Conservation (phyloP, 2,113 vertebrate genomes). For the Lepisosteus osseus region DNA sequence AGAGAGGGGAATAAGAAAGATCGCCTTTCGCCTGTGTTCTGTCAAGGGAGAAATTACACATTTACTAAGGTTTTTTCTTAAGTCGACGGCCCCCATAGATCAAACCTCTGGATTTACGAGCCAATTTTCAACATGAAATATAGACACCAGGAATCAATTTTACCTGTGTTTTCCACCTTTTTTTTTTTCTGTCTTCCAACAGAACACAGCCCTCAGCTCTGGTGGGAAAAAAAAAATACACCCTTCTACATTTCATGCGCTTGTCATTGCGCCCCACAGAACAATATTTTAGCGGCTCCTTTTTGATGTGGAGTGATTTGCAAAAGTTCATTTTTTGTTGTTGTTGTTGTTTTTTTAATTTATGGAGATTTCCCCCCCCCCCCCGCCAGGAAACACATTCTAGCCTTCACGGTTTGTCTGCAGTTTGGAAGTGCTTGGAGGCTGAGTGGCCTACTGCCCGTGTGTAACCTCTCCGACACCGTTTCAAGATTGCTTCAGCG, state of each 20-base stretch:
- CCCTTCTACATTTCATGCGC: conserved; percentile 36
- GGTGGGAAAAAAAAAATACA: conserved; percentile 27
- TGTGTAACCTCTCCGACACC: too few species aligned
- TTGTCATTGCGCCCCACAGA: not conserved
- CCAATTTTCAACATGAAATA: conserved; percentile 99
- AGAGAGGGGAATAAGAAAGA: conserved; percentile 83
- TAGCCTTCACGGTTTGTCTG: too few species aligned
- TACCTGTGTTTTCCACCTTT: conserved; percentile 71
- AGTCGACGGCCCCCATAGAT: conserved; percentile 98
- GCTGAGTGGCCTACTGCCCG: too few species aligned
- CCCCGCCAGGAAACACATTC: too few species aligned
- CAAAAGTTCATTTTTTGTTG: too few species aligned
- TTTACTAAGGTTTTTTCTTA: conserved; percentile 99
- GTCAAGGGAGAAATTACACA: conserved; percentile 99
- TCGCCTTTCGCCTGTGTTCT: conserved; percentile 93
- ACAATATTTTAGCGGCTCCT: too few species aligned
- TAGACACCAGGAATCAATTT: conserved; percentile 96
- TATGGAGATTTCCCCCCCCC: too few species aligned
- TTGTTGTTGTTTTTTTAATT: too few species aligned
- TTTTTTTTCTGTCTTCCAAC: conserved; percentile 29
- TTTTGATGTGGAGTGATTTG: too few species aligned
- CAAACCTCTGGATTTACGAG: conserved; percentile 90
- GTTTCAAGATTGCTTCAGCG: too few species aligned
- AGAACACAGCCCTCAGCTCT: conserved; percentile 37
- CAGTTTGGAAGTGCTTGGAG: too few species aligned